Percentiles rank a stretch among this genome's conserved stretches.
Evolutionary conservation across 2,888 invertebrate species (phyloP).

Genomic region (Caenorhabditis uteleia): DNA sequence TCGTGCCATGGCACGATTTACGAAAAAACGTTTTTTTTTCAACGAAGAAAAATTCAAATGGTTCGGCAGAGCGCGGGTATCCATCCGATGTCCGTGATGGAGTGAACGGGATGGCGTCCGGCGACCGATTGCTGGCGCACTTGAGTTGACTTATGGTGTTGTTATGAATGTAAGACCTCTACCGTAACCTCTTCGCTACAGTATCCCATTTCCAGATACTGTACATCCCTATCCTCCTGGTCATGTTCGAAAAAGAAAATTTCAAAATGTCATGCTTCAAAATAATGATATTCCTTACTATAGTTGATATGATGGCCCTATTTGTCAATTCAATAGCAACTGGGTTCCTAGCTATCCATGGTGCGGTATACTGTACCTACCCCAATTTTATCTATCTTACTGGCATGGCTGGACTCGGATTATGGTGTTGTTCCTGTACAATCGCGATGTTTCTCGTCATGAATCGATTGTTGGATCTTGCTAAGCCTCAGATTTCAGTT

Average conservation of each 20-base stretch:
- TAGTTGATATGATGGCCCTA: constrained; percentile 23
- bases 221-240: constrained; percentile 19
- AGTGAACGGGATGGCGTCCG: constrained; percentile 2
- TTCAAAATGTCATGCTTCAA: constrained; percentile 31
- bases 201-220: constrained; percentile 4
- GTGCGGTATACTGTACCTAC: constrained; percentile 21
- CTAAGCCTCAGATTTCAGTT: constrained; percentile 1
- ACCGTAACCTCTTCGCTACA: not conserved
- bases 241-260: constrained; percentile 17
- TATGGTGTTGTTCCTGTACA: constrained; percentile 30
- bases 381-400: constrained; percentile 20
- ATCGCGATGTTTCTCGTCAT: constrained; percentile 19
- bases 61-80: too few species aligned
- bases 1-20: too few species aligned
- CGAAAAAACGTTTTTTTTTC: too few species aligned
- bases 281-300: constrained; percentile 24
- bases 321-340: constrained; percentile 30
- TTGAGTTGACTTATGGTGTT: constrained; percentile 16
- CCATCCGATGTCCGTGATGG: too few species aligned
- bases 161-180: constrained; percentile 9
- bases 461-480: constrained; percentile 14
- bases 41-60: too few species aligned
- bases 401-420: constrained; percentile 17
- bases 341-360: constrained; percentile 16
- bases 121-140: constrained; percentile 11